Evolutionary conservation across 2,888 invertebrate genomes (phyloP).

Genomic region (Drosophila koepferae): DNA sequence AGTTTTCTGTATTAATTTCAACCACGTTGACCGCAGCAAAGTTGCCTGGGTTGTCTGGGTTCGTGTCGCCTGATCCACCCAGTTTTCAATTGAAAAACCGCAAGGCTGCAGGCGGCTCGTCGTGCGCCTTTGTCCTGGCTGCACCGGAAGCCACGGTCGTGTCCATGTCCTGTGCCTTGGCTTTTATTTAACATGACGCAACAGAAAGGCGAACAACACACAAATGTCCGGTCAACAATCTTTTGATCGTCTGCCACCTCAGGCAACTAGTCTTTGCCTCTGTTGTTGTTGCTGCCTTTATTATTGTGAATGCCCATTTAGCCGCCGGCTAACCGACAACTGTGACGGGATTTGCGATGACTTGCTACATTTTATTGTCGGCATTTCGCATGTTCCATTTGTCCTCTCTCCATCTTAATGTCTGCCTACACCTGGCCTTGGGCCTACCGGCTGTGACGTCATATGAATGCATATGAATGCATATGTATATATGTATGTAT

Average conservation of each 20-base stretch:
- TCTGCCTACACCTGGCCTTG: conserved; percentile 32
- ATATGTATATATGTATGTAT: no score
- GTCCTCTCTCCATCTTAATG: background rate
- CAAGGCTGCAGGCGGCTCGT: conserved; percentile 64
- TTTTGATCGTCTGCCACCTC: conserved; percentile 58
- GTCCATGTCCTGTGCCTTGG: conserved; percentile 67
- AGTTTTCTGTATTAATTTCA: conserved; percentile 62
- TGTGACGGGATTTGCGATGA: conserved; percentile 61
- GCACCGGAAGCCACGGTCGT: conserved; percentile 65
- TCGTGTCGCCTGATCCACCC: conserved; percentile 22
- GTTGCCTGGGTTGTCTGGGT: conserved; percentile 12
- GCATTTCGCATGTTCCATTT: conserved; percentile 49
- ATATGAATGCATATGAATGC: no score
- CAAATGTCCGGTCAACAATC: conserved; percentile 72
- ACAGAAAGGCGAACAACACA: conserved; percentile 65
- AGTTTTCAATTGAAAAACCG: conserved; percentile 78
- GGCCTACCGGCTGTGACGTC: conserved; percentile 20
- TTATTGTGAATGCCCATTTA: conserved; percentile 56
- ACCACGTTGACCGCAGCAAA: conserved; percentile 56
- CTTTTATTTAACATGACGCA: conserved; percentile 80
- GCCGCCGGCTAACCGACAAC: conserved; percentile 61
- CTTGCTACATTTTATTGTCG: conserved; percentile 53
- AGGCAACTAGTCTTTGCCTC: conserved; percentile 28
- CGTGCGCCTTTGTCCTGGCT: conserved; percentile 23
- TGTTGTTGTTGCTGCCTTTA: conserved; percentile 8